Base-by-base conservation (phyloP, 2,797 vertebrate genomes). In the Accipiter badius region DNA sequence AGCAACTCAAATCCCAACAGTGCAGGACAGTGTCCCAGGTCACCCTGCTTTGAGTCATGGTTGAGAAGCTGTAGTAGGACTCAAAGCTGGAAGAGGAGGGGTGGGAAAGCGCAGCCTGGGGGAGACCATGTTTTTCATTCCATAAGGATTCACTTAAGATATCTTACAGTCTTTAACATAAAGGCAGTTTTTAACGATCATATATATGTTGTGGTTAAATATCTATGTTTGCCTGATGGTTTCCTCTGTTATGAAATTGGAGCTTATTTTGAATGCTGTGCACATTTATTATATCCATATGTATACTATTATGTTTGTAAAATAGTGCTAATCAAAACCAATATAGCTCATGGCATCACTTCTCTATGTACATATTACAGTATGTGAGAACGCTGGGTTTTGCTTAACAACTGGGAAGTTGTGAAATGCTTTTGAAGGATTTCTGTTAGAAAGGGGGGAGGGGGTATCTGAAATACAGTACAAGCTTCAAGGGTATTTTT, bases 401-500 rank as follows among this genome's bases (percentile, higher is more conserved):
- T 80, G 67, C 72, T 78, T 47, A 85, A 49, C 85, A 90, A 76
- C 62, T 8, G 78, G 15, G 15, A 33, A 57, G 46, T 81, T 81
- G 72, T 72, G 77, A 83, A 93, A 86, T 25, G 8, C 28, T 78
- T 82, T 12, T 29, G 62, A 80, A 82, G 59, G 86, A 59, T 79
- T 87, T 70, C 87, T 72, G 20, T 54, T 88, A 42, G 71, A 65
- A 70, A 35, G 57, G 49, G 78, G 67, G 49, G n/a, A n/a, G 57
- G 52, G 37, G 31, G 15, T 59, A 33, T 80, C 69, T 90, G 82
- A 59, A 83, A 57, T 22, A n/a, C 52, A 55, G 52, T 55, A 55
- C 28, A 39, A 83, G 29, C 49, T 57, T 74, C 24, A n/a, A 22
- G 72, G 61, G 6, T 92, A 83, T 90, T 96, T 93, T 91, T 96